Base-by-base conservation (phyloP, 2,888 invertebrate species). In the Deilephila porcellus region DNA sequence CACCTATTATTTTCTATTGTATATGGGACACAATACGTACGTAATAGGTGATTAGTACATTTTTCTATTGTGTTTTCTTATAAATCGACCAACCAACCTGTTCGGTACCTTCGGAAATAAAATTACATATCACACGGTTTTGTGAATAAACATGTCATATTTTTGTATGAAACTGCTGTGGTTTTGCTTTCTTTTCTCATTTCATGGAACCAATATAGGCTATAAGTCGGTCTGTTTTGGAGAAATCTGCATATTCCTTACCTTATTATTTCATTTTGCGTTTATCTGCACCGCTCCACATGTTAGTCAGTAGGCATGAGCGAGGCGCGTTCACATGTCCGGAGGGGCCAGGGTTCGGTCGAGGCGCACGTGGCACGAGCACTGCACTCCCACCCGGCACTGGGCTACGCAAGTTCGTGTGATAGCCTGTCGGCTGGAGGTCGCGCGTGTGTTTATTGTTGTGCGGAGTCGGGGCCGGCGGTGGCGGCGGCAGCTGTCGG, bases 191-290 rank as follows among this genome's bases (percentile, higher is more conserved):
- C 25, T 17, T 25, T 0, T 52, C 20, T 52, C 14, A 67, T 14
- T 67, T 67, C 25, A 7, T 25, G 25, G 67, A 25, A 5, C 17
- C 14, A 6, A 3, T 20, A 52, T 45, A 45, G 45, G 20, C 19
- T 6, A 1, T 14, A 17, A 11, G 45, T 7, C 20, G 11, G 14
- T 45, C 25, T 25, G n/a, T 67, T 67, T 67, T 17, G 20, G 4
- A 14, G 5, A 20, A 52, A 52, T 52, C 17, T 11, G 7, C n/a
- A 17, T 37, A 74, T 74, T 80, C 75, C 91, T 90, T 78, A 94
- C 94, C 93, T 93, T 90, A 91, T 91, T 93, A 93, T 94, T 93
- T 93, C 94, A 94, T 94, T 86, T 90, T 92, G 89, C 86, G 87
- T 81, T 86, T 81, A 80, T 81, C 78, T 82, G 83, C 82, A 85